Conservation (phyloP, 2,888 invertebrate genomes). For the Syrista parreyssii region DNA sequence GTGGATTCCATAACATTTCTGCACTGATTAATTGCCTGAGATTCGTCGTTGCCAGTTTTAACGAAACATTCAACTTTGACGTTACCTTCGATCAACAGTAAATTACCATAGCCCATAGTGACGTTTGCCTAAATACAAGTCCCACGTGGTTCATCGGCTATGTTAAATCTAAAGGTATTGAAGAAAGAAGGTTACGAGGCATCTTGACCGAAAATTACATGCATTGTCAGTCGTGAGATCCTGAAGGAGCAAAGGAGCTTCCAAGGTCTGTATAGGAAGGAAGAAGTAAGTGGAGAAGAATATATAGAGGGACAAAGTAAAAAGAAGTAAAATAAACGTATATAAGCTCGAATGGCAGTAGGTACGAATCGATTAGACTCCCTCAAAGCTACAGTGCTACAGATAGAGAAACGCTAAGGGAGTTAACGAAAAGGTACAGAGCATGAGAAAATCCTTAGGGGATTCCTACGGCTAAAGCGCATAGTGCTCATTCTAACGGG, state of each 20-base stretch:
- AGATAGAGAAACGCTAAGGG: slow-evolving; percentile 1
- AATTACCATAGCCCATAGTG: neutral
- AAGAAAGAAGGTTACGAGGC: too few relatives aligned
- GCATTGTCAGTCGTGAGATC: neutral
- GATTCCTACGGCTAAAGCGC: slow-evolving; percentile 1
- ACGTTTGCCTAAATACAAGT: neutral
- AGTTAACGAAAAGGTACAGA: slow-evolving; percentile 40
- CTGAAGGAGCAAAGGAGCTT: neutral
- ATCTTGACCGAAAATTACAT: neutral
- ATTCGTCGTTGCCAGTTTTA: neutral
- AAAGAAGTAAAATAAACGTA: neutral
- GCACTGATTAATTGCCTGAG: neutral
- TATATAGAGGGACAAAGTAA: neutral
- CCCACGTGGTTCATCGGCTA: neutral
- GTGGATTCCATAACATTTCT: neutral
- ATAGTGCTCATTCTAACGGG: slow-evolving; percentile 1
- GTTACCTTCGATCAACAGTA: neutral
- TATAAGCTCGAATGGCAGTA: neutral
- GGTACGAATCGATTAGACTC: neutral
- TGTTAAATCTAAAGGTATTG: neutral
- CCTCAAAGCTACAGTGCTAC: neutral
- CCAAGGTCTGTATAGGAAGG: neutral
- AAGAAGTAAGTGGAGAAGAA: neutral
- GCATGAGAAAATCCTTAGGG: slow-evolving; percentile 32
- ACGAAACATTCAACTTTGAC: neutral